These are phyloP conservation scores for Astur gentilis DNA, from an alignment of 2,113 vertebrate genomes.

Conservation along the genomic window DNA sequence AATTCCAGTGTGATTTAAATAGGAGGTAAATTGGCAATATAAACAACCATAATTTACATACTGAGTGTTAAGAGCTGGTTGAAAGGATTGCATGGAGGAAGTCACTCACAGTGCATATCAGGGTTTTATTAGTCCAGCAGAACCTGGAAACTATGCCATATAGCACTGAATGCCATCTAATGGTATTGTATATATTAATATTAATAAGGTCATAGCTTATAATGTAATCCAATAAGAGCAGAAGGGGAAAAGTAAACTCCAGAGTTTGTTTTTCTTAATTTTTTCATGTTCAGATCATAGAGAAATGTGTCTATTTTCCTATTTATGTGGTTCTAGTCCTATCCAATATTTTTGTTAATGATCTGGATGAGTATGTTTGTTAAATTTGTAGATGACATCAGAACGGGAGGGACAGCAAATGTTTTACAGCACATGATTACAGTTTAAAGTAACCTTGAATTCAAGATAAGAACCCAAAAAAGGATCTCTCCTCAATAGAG, in stretches of 20 bases:
- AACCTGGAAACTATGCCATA: not conserved
- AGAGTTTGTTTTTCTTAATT: not conserved
- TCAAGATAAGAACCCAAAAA: not conserved
- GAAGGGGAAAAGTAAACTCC: not conserved
- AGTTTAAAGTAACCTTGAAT: not conserved
- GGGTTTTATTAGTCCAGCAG: not conserved
- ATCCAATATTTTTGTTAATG: not conserved
- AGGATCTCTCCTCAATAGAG: not conserved
- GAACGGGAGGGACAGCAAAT: not conserved
- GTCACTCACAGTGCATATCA: not conserved
- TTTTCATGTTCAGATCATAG: not conserved
- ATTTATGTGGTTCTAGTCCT: not conserved
- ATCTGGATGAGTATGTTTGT: not conserved
- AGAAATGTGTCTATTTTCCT: not conserved
- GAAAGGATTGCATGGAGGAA: not conserved
- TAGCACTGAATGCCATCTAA: not conserved
- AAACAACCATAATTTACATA: slow-evolving; percentile 19
- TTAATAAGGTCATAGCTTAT: not conserved
- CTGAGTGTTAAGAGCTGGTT: not conserved
- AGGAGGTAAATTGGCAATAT: slow-evolving; percentile 41
- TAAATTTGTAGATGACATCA: not conserved
- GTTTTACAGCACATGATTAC: not conserved
- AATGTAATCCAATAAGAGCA: not conserved
- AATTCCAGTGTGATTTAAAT: slow-evolving; percentile 49
- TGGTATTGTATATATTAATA: not conserved